A percentile compares a stretch with the other conserved stretches of the same genome.
These are phyloP conservation scores for Chanos chanos DNA, from an alignment of 2,797 vertebrate genomes.

Conservation along the genomic window DNA sequence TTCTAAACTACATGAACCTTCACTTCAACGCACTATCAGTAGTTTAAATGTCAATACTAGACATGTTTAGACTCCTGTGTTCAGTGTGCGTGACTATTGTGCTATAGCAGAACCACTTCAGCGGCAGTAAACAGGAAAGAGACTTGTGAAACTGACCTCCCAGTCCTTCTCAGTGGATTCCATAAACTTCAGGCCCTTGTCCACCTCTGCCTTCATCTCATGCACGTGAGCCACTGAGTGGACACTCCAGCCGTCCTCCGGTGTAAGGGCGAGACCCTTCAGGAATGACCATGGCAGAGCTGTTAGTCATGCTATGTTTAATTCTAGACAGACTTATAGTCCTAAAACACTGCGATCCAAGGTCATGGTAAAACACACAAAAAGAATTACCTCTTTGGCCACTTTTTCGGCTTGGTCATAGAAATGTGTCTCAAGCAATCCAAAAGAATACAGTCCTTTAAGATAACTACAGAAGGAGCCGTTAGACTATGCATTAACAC, in stretches of 20 bases:
- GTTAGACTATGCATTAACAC: not conserved
- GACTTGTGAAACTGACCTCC: slow-evolving; percentile 70
- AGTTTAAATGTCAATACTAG: no score
- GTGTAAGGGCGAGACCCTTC: slow-evolving; percentile 80
- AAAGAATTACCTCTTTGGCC: slow-evolving; percentile 83
- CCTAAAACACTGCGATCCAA: not conserved
- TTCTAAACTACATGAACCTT: no score
- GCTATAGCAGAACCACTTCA: no score
- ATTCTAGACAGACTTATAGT: not conserved
- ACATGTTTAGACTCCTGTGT: no score
- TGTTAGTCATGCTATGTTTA: no score
- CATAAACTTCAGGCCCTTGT: slow-evolving; percentile 85
- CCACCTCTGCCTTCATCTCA: slow-evolving; percentile 87
- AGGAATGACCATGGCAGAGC: no score
- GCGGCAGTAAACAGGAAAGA: no score
- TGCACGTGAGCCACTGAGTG: slow-evolving; percentile 86
- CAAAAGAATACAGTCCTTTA: slow-evolving; percentile 90
- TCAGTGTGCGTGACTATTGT: no score
- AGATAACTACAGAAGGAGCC: slow-evolving; percentile 76
- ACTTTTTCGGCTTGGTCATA: slow-evolving; percentile 85
- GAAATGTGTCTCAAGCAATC: slow-evolving; percentile 84
- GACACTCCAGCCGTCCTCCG: slow-evolving; percentile 82
- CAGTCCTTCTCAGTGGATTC: slow-evolving; percentile 79
- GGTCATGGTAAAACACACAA: no score
- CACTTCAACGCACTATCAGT: no score